Evolutionary conservation across 2,888 invertebrate species (phyloP), one percentile per base, ranked within the genome.

Genomic region (Drosophila mulleri): DNA sequence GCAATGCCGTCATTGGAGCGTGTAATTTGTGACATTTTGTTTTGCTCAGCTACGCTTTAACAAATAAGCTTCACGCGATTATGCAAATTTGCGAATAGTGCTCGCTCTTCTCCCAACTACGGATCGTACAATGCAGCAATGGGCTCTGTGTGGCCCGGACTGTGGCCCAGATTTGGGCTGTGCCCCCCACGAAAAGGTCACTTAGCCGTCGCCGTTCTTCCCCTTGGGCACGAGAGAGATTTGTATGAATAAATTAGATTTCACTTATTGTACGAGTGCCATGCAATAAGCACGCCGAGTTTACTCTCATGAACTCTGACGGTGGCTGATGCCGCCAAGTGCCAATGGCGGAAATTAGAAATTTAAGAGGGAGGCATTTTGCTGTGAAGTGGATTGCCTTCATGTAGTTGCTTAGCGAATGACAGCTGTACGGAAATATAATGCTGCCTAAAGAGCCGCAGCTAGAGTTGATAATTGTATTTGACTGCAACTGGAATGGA

Each of bases 51-150:
- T 80, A 69, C 61, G 66, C 67, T 85, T 87, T 82, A 72, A 85
- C 88, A 88, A 88, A 85, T 89, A 85, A 88, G 89, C 80, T 89
- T 75, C 83, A 85, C 85, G 88, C 88, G 88, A 89, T 86, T 86
- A 86, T 86, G 86, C 74, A 89, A 86, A 86, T 86, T 77, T 72
- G 35, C 11, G 39, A 62, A 59, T 67, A 62, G 62, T 65, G 72
- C 37, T 79, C 67, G 44, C 75, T 80, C 32, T 8, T 18, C 66
- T 59, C 54, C 37, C 26, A 56, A 45, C 65, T 50, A 53, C 20
- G 44, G 8, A 29, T 26, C 6, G 26, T 6, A 14, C 61, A 72
- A 53, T 53, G 64, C 63, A 50, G 56, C 58, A 56, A 26, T 62
- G 52, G 48, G 35, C 41, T 12, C 20, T n/a, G 45, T 39, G 52